Evolutionary conservation across 2,888 invertebrate genomes (phyloP).

Genomic region (Drosophila putrida): DNA sequence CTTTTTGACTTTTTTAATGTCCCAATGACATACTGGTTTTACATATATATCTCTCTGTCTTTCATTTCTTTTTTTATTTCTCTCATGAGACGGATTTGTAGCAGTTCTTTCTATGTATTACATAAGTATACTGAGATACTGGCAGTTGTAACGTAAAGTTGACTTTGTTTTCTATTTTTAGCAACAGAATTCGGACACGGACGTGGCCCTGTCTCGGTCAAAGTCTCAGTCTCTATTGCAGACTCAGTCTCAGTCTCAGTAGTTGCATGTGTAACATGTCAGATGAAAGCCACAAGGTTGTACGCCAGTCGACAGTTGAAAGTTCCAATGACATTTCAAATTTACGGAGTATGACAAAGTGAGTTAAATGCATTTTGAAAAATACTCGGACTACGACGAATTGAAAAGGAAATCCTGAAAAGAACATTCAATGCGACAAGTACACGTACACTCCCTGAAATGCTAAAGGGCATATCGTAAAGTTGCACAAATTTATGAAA

Average conservation of each 20-base stretch:
- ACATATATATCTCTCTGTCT: background rate
- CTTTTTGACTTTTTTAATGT: conserved; percentile 64
- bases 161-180: conserved; percentile 20
- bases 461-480: background rate
- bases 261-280: conserved; percentile 42
- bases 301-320: conserved; percentile 65
- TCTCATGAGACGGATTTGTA: conserved; percentile 51
- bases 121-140: conserved; percentile 11
- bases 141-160: conserved; percentile 14
- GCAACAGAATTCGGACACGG: conserved; percentile 31
- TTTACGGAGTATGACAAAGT: conserved; percentile 79
- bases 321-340: conserved; percentile 76
- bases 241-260: background rate
- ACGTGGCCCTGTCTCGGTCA: conserved; percentile 15
- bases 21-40: conserved; percentile 44
- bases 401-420: conserved; percentile 52
- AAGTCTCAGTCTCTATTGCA: conserved; percentile 1
- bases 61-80: background rate
- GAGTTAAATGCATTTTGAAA: conserved; percentile 77
- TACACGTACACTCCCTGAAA: background rate
- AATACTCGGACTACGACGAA: conserved; percentile 52
- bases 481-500: background rate
- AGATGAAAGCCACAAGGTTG: conserved; percentile 74
- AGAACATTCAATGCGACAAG: conserved; percentile 5
- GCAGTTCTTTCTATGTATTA: conserved; percentile 24